Evolutionary conservation across 2,113 vertebrate genomes (phyloP).

Genomic region (Ptilorrhoa leucosticta): DNA sequence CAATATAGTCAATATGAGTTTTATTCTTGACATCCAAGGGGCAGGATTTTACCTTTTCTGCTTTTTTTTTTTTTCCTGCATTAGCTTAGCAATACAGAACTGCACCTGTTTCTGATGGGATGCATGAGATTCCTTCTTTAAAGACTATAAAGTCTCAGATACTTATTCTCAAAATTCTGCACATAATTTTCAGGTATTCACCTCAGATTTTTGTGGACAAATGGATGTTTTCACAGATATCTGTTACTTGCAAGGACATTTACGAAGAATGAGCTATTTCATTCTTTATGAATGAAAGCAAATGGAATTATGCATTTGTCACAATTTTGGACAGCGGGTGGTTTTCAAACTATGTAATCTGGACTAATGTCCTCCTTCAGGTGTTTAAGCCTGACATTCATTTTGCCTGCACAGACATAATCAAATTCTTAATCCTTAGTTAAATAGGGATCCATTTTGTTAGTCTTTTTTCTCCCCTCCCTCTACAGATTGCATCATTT

Average conservation of each 20-base stretch:
- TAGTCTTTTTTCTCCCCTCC: background rate
- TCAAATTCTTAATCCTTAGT: background rate
- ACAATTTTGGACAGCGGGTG: background rate
- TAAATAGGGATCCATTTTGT: background rate
- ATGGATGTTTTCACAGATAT: background rate
- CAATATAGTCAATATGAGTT: background rate
- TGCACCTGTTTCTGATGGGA: background rate
- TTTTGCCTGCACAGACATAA: background rate
- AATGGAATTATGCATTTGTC: background rate
- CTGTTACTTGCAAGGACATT: background rate
- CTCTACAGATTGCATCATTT: background rate
- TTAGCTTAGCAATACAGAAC: background rate
- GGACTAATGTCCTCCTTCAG: background rate
- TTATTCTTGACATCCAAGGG: background rate
- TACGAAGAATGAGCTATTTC: background rate
- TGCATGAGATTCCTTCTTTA: background rate
- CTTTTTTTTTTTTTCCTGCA: background rate
- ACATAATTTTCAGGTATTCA: background rate
- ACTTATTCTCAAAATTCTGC: background rate
- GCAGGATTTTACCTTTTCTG: background rate
- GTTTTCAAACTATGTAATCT: background rate
- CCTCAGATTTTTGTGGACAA: background rate
- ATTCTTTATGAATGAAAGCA: background rate
- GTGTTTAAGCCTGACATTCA: background rate
- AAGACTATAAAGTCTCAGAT: background rate